Evolutionary conservation across 2,797 vertebrate species (phyloP), one percentile per base, ranked within the genome.

Genomic region (Leucoraja ocellata): DNA sequence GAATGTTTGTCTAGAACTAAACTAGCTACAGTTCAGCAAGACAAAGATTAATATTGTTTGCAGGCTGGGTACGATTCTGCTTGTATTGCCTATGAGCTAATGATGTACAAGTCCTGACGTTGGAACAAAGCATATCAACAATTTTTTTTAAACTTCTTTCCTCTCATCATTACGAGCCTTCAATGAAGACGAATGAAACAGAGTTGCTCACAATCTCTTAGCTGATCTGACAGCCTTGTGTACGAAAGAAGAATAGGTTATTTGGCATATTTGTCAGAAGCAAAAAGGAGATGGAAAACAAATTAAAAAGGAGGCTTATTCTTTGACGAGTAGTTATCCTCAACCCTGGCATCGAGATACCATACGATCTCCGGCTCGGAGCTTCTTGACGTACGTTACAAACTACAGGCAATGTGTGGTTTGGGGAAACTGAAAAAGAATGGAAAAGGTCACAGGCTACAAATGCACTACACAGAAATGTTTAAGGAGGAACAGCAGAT

Each of bases 21-120:
- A 86, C 83, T 86, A 25, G 14, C 58, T 10, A 13, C n/a, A 28
- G 28, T 63, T 86, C 83, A 86, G 63, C 8, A 86, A 28, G 83
- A 86, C 54, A 86, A 63, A 63, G 83, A 86, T 7, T 86, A 63
- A 86, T 86, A 63, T 32, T 86, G 83, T 86, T 86, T 63, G 32
- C 28, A 86, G 58, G 2, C 58, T n/a, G 28, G n/a, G 28, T 63
- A 25, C 28, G n/a, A 86, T 65, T 32, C 76, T n/a, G 25, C 54
- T n/a, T 63, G 58, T 63, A 63, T 63, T 86, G 83, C n/a, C 28
- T n/a, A 32, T n/a, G 58, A 86, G 13, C 83, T 61, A 83, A 46
- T 46, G 83, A 86, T 86, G 25, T 18, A 86, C 63, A 86, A 63
- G 83, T 18, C 58, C 63, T 86, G 28, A 28, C 25, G 9, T 86